phyloP scores from a whole-genome alignment of 2,888 invertebrate genomes.

The Mongoloraphidia duomilia region DNA sequence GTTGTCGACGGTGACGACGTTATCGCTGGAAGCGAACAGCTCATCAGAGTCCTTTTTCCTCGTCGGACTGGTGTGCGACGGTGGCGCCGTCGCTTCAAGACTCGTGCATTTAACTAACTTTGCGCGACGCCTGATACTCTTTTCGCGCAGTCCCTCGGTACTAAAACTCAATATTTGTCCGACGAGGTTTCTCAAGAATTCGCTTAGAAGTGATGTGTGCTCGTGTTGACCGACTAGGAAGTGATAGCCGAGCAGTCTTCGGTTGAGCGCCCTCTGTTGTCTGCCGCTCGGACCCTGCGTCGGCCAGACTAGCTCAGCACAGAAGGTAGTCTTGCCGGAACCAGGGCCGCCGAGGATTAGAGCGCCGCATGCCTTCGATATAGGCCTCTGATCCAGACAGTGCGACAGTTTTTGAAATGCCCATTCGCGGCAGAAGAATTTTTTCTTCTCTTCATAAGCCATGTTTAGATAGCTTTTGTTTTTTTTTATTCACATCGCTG shows the following conservation, averaged over 20 bases:
- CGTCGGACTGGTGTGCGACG: slow-evolving; percentile 33
- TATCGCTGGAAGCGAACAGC: slow-evolving; percentile 7
- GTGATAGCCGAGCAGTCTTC: slow-evolving; percentile 72
- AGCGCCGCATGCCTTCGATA: slow-evolving; percentile 76
- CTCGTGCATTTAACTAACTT: slow-evolving; percentile 22
- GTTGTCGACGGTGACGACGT: not conserved
- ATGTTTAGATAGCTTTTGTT: slow-evolving; percentile 7
- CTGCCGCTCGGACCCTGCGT: slow-evolving; percentile 49
- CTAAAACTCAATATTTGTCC: slow-evolving; percentile 71
- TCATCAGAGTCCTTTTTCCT: slow-evolving; percentile 23
- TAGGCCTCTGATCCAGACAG: slow-evolving; percentile 76
- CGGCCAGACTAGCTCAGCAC: slow-evolving; percentile 63
- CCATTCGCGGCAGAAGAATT: slow-evolving; percentile 90
- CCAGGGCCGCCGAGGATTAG: slow-evolving; percentile 84
- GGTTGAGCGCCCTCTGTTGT: slow-evolving; percentile 58
- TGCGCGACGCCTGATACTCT: slow-evolving; percentile 23
- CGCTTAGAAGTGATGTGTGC: slow-evolving; percentile 68
- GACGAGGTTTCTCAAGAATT: slow-evolving; percentile 72
- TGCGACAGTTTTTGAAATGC: slow-evolving; percentile 86
- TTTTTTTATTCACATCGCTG: too few species aligned
- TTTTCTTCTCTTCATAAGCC: slow-evolving; percentile 45
- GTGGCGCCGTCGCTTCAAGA: slow-evolving; percentile 35
- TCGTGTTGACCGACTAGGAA: slow-evolving; percentile 78
- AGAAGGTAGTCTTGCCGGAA: slow-evolving; percentile 85
- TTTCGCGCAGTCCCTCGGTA: slow-evolving; percentile 31